Evolutionary conservation across 2,113 vertebrate genomes (phyloP), one percentile per base, ranked within the genome.

Genomic region (Erythrocercus mccallii): DNA sequence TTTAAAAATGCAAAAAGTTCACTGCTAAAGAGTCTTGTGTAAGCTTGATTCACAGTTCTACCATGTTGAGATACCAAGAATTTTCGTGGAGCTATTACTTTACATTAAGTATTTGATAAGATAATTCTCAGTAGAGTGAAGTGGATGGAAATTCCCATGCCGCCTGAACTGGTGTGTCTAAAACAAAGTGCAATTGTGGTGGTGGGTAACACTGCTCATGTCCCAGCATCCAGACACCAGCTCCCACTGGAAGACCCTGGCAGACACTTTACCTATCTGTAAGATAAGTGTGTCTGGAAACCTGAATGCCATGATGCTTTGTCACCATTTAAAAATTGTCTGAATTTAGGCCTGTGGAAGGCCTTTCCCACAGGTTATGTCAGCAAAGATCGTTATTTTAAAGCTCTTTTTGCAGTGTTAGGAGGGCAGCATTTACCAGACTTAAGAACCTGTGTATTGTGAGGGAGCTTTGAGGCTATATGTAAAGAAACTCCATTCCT

Each of bases 131-230:
- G 11, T 12, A 31, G 54, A 78, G 50, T 47, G 42, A 31, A 61
- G 54, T 9, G n/a, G 58, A 31, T 56, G 50, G 68, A 58, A 54
- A 24, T 50, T 77, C 74, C 68, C 3, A 1, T 16, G 81, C 22
- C 35, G 6, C 31, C 65, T 51, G 48, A 57, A 21, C 60, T 58
- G 47, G 15, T 20, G 17, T 47, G 48, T 74, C 31, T 2, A 1
- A 71, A 48, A 28, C 14, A 2, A 60, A n/a, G 37, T 14, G 17
- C 0, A 0, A 15, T 24, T 1, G 0, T 6, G 5, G 38, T 1
- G 0, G 13, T 1, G 3, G 31, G 19, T 62, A 66, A 21, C 15
- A 3, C 20, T 22, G 48, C 33, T 86, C 47, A 61, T 79, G 28
- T 76, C 79, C 79, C 89, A 64, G 48, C 53, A 30, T 0, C 13